A percentile compares a stretch with the other conserved stretches of the same genome.
phyloP scores from a whole-genome alignment of 1,140 invertebrate species.

The Camponotus floridanus region DNA sequence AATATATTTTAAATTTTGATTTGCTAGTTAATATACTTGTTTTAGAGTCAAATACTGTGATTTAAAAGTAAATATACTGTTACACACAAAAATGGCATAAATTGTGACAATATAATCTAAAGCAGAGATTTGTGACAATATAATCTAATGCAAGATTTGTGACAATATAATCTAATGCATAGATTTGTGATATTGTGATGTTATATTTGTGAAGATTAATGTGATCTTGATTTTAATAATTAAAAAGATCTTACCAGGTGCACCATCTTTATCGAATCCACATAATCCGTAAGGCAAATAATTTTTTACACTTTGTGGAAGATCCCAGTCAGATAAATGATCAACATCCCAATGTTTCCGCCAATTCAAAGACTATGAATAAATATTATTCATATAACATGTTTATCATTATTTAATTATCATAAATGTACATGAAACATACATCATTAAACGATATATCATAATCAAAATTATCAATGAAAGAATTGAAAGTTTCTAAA shows the following conservation, averaged over 20 bases:
- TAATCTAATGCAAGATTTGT: slow-evolving; percentile 8
- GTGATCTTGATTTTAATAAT: neutral
- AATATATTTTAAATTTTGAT: no score
- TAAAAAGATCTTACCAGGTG: slow-evolving; percentile 88
- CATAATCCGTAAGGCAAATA: slow-evolving; percentile 92
- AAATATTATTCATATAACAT: neutral
- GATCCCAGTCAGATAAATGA: slow-evolving; percentile 89
- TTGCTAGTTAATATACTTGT: neutral
- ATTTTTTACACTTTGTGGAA: slow-evolving; percentile 90
- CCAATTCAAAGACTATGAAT: slow-evolving; percentile 91
- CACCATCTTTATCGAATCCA: slow-evolving; percentile 95
- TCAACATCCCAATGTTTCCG: slow-evolving; percentile 93
- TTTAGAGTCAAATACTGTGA: neutral
- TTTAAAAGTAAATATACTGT: neutral
- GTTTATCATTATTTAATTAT: neutral
- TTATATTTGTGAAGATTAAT: neutral
- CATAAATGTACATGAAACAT: neutral
- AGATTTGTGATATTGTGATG: neutral
- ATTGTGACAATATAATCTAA: neutral
- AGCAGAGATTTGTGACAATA: neutral
- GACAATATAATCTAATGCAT: neutral
- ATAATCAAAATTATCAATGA: slow-evolving; percentile 1
- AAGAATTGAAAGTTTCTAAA: neutral
- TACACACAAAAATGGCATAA: neutral
- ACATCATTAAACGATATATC: neutral